Conservation (phyloP, 2,113 vertebrate genomes). For the Grus americana region DNA sequence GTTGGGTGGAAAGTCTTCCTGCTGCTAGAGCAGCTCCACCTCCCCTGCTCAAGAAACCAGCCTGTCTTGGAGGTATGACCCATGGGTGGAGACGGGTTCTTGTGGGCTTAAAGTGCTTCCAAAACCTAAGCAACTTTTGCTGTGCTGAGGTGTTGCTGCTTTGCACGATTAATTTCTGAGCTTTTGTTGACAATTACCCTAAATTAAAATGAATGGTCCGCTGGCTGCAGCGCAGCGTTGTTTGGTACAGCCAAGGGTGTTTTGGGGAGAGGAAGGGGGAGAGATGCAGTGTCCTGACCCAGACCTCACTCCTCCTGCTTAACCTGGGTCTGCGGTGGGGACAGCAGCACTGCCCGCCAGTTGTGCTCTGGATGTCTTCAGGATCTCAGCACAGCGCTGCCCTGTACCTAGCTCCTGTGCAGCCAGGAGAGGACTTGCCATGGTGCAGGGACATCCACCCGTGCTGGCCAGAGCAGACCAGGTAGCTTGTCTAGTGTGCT, state of each 20-base stretch:
- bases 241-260: neutral
- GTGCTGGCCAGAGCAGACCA: neutral
- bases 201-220: neutral
- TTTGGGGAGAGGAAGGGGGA: neutral
- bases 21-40: neutral
- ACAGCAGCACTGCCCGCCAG: rapidly evolving
- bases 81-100: neutral
- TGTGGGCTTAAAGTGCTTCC: neutral
- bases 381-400: neutral
- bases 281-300: neutral
- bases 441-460: rapidly evolving
- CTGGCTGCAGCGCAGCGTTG: neutral
- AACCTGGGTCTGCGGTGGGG: neutral
- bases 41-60: neutral
- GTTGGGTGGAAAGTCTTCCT: neutral
- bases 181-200: neutral
- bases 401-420: neutral
- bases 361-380: neutral
- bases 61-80: neutral
- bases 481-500: neutral
- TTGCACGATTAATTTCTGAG: neutral
- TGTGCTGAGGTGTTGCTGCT: neutral
- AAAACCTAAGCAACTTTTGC: neutral
- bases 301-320: neutral
- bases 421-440: neutral